A percentile compares a stretch with the other conserved stretches of the same genome.
Conservation (phyloP, 1,140 invertebrate genomes). For the Caenorhabditis briggsae region DNA sequence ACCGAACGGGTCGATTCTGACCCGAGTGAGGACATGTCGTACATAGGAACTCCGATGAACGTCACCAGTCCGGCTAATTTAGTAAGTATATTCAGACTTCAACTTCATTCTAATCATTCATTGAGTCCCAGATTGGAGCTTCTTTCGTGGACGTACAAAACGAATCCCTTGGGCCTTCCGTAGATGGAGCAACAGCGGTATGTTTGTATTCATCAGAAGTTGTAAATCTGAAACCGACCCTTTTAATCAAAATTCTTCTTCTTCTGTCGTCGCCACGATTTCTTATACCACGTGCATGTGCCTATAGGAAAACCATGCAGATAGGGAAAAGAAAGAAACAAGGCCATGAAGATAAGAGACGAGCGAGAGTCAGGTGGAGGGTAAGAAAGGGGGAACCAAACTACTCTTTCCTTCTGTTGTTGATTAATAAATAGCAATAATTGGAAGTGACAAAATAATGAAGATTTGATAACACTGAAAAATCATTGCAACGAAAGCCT, state of each 20-base stretch:
- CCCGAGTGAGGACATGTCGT: slow-evolving; percentile 8
- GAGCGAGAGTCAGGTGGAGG: background rate
- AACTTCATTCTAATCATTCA: background rate
- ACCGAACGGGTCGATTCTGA: slow-evolving; percentile 7
- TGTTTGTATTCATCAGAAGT: background rate
- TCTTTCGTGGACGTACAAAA: slow-evolving; percentile 24
- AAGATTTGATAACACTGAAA: background rate
- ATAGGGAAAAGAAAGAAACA: slow-evolving; percentile 10
- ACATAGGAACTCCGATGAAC: background rate
- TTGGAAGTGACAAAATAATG: background rate
- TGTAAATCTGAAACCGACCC: background rate
- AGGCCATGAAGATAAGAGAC: slow-evolving; percentile 2
- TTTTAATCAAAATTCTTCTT: background rate
- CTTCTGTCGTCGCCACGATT: slow-evolving; percentile 25
- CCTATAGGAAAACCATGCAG: slow-evolving; percentile 12
- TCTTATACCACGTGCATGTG: slow-evolving; percentile 10
- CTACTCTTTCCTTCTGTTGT: background rate
- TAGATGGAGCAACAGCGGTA: background rate
- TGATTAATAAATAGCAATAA: slow-evolving; percentile 10
- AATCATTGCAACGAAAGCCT: too few species aligned
- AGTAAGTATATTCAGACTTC: background rate
- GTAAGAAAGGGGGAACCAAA: too few species aligned
- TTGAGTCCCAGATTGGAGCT: background rate
- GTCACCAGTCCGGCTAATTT: background rate
- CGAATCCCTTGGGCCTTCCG: background rate